Conservation (phyloP, 2,888 invertebrate species). For the Meloe dianella region DNA sequence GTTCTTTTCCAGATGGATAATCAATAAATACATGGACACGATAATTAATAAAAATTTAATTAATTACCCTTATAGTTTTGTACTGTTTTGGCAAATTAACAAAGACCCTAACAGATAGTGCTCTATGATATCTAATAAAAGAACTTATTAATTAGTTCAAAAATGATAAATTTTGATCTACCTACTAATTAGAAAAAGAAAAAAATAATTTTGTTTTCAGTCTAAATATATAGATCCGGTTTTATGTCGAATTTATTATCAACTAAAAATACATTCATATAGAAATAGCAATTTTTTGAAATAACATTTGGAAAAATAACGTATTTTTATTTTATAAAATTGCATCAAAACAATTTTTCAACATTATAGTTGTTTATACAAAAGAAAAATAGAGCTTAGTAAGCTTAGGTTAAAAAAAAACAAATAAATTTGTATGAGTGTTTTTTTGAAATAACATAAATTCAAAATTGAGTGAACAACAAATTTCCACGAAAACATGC, state of each 20-base stretch:
- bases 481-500: too few species aligned
- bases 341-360: neutral
- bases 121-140: neutral
- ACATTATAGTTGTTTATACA: neutral
- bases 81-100: neutral
- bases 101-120: neutral
- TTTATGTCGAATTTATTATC: constrained; percentile 8
- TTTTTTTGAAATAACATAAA: neutral
- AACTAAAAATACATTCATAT: neutral
- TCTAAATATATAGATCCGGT: constrained; percentile 4
- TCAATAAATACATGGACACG: too few species aligned
- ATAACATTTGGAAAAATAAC: neutral
- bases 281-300: neutral
- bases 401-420: neutral
- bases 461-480: too few species aligned
- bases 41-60: too few species aligned
- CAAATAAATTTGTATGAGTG: neutral
- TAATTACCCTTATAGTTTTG: neutral
- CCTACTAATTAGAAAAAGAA: neutral
- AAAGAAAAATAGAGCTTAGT: neutral
- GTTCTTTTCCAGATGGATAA: too few species aligned
- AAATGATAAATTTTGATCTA: neutral
- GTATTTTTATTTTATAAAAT: neutral
- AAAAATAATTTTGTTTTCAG: neutral
- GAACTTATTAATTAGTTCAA: neutral